These are phyloP conservation scores for Hylaeus volcanicus DNA, from an alignment of 1,140 invertebrate genomes.

Conservation along the genomic window DNA sequence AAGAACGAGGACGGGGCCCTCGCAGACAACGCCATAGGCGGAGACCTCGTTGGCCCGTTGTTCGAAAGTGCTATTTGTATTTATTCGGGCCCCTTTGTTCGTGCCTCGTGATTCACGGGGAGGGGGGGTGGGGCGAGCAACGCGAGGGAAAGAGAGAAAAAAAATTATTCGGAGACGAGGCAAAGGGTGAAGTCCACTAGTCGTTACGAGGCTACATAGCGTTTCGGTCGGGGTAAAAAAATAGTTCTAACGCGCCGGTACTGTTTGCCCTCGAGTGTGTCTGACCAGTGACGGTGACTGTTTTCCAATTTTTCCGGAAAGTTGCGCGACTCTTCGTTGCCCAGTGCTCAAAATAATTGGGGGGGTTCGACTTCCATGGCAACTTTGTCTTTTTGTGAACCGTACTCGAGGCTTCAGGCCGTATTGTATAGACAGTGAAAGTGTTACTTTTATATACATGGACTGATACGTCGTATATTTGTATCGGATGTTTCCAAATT, in stretches of 20 bases:
- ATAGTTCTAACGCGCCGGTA: conserved; percentile 20
- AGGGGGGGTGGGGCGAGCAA: conserved; percentile 46
- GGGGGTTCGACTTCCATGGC: neutral
- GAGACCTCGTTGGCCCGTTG: conserved; percentile 69
- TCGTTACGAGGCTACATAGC: conserved; percentile 57
- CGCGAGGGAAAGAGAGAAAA: conserved; percentile 43
- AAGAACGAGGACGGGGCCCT: conserved; percentile 34
- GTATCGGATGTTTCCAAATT: no score
- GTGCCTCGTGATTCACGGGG: conserved; percentile 42
- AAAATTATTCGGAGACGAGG: conserved; percentile 58
- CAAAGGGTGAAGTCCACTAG: conserved; percentile 67
- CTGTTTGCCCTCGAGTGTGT: neutral
- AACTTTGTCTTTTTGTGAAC: neutral
- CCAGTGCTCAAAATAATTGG: neutral
- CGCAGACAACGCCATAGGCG: conserved; percentile 73
- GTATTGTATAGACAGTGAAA: no score
- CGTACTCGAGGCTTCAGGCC: no score
- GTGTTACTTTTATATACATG: no score
- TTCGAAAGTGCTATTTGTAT: conserved; percentile 78
- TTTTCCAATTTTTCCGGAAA: neutral
- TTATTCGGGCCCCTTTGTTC: conserved; percentile 74
- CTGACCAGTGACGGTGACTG: neutral
- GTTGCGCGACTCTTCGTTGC: neutral
- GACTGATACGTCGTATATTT: no score
- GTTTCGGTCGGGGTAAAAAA: conserved; percentile 59